Evolutionary conservation across 2,888 invertebrate genomes (phyloP).

Genomic region (Melanophora roralis): DNA sequence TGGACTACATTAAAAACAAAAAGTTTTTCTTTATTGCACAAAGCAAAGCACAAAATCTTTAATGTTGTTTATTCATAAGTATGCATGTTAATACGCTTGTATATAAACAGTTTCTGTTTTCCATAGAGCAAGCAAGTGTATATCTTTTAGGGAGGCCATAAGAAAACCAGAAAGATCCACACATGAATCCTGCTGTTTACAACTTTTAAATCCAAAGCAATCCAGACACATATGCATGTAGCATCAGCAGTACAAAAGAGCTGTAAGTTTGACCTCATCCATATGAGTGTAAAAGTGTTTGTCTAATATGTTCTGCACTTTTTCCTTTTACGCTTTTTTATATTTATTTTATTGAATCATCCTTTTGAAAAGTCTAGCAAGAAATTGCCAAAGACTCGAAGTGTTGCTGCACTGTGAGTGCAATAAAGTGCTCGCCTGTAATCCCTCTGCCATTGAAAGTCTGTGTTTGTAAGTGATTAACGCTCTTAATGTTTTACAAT

Average conservation of each 20-base stretch:
- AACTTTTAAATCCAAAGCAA: slow-evolving; percentile 11
- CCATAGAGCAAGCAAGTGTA: background rate
- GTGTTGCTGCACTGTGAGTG: background rate
- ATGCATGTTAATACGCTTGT: background rate
- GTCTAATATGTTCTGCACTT: slow-evolving; percentile 12
- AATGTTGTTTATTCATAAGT: slow-evolving; percentile 45
- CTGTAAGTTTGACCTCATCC: slow-evolving; percentile 8
- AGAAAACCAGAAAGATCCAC: slow-evolving; percentile 26
- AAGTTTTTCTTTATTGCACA: slow-evolving; percentile 46
- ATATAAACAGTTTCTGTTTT: background rate
- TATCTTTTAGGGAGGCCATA: slow-evolving; percentile 7
- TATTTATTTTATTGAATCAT: slow-evolving; percentile 9
- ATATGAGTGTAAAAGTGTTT: slow-evolving; percentile 12
- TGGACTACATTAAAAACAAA: slow-evolving; percentile 14
- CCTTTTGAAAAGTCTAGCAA: slow-evolving; percentile 23
- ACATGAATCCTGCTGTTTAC: slow-evolving; percentile 38
- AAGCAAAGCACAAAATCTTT: slow-evolving; percentile 60
- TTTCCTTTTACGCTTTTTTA: slow-evolving; percentile 1
- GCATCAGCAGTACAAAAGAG: too few species aligned
- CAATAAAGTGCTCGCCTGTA: background rate
- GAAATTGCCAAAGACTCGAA: slow-evolving; percentile 1
- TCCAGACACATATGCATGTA: too few species aligned
- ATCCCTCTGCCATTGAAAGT: background rate
- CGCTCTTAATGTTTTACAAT: slow-evolving; percentile 53
- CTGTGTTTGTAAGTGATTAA: slow-evolving; percentile 52